phyloP scores from a whole-genome alignment of 2,888 invertebrate genomes.

The Hyposoter didymator region DNA sequence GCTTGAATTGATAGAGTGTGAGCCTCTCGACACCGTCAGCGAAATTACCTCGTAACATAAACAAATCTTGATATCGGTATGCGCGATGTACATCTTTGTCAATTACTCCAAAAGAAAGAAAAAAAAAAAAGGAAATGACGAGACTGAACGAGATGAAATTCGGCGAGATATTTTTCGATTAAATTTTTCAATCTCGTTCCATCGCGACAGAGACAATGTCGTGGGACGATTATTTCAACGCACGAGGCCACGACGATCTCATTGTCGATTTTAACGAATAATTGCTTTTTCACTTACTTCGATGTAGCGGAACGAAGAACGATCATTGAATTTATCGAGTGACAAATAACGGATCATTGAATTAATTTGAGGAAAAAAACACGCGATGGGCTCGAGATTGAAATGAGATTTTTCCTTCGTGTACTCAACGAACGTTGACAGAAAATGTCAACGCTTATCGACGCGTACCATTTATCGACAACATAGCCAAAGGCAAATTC shows the following conservation, averaged over 20 bases:
- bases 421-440: neutral
- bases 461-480: neutral
- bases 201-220: neutral
- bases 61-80: conserved; percentile 19
- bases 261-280: neutral
- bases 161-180: neutral
- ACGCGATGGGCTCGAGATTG: neutral
- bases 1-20: conserved; percentile 5
- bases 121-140: neutral
- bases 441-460: neutral
- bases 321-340: neutral
- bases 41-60: conserved; percentile 37
- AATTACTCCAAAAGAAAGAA: neutral
- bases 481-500: neutral
- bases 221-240: neutral
- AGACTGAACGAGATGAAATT: neutral
- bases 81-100: neutral
- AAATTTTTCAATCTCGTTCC: conserved; percentile 9
- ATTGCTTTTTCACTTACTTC: neutral
- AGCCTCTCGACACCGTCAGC: conserved; percentile 3
- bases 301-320: neutral
- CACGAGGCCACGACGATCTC: neutral
- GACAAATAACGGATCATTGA: neutral
- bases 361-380: neutral
- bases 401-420: neutral